Base-by-base conservation (phyloP, 2,113 vertebrate species). In the Misgurnus anguillicaudatus region DNA sequence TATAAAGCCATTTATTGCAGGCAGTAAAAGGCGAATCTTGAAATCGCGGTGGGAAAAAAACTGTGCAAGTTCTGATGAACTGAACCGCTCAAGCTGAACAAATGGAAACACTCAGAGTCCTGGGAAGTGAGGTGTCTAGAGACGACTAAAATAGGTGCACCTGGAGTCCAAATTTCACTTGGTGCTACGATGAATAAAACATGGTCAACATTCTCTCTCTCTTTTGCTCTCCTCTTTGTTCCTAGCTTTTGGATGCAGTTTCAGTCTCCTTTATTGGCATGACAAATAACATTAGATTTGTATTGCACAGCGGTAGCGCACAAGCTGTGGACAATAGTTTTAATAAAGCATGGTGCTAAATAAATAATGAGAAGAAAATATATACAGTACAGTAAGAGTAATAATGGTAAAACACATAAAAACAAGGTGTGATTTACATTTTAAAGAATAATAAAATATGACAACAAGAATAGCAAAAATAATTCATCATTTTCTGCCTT, bases 1-100 rank as follows among this genome's bases (percentile, higher is more conserved):
- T 82, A 85, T 87, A 85, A 86, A 86, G 84, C 80, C 84, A 85
- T 87, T 86, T 85, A 85, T 86, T 82, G 74, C 67, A 72, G 70
- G 47, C 82, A 79, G 72, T 82, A 78, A 83, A 84, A 84, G 65
- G 64, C 60, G 82, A 84, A 84, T 79, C 70, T 82, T 61, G 67
- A 66, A 68, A 83, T 80, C 16, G 64, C 24, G 38, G 61, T 58
- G 48, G 45, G 36, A 1, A 42, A 58, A 21, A 69, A 51, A 67
- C 47, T 57, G 45, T 80, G 80, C 77, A 78, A 77, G 72, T 69
- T 63, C 77, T 31, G 73, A 82, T 76, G 80, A 82, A 78, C 78
- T 71, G 71, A 71, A 79, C 68, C 65, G 79, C 66, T 80, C 60
- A 69, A 67, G 70, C 70, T 70, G 82, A 82, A 79, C 51, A 82